Evolutionary conservation across 2,113 vertebrate species (phyloP), one percentile per base, ranked within the genome.

Genomic region (Phoenicopterus ruber): DNA sequence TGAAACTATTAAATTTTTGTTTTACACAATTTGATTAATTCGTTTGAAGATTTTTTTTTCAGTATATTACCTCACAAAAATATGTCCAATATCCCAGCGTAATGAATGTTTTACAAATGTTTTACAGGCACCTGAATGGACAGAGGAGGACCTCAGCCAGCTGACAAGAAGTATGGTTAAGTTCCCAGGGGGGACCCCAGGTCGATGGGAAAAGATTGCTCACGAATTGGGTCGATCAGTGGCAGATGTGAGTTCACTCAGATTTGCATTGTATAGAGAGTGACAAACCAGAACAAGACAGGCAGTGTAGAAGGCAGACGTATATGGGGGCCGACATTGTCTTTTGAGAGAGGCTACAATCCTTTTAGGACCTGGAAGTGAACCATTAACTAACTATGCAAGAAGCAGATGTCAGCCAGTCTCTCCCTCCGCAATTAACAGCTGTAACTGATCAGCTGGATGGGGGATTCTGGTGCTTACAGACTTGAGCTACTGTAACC

Each of bases 131-230:
- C 98, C 98, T 97, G 98, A 98, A 96, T 97, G 98, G 99, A 98
- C 98, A 97, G 98, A n/a, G 97, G 98, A 99, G 98, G 99, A 99
- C 98, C 98, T 99, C 96, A 96, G 98, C 98, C 99, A 99, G 98
- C 98, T 99, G 98, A 99, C 99, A 94, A 99, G 99, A 98, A 98
- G 99, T 98, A 99, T 99, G 99, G 99, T 98, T 89, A 99, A 99
- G 98, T 99, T 99, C 98, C 99, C 99, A 72, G 99, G 99, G 97
- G 99, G 99, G 69, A 98, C 99, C 22, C 99, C 99, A 7, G 99
- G 99, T 95, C 99, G 99, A 97, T 99, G 99, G 99, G 99, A 99
- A 95, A 99, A 99, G 98, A 99, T 99, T 95, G 99, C 99, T 96
- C 98, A 98, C 28, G 98, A 99, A 97, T 98, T 99, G 98, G 98